Evolutionary conservation across 2,113 vertebrate genomes (phyloP).

Genomic region (Tupaia chinensis): DNA sequence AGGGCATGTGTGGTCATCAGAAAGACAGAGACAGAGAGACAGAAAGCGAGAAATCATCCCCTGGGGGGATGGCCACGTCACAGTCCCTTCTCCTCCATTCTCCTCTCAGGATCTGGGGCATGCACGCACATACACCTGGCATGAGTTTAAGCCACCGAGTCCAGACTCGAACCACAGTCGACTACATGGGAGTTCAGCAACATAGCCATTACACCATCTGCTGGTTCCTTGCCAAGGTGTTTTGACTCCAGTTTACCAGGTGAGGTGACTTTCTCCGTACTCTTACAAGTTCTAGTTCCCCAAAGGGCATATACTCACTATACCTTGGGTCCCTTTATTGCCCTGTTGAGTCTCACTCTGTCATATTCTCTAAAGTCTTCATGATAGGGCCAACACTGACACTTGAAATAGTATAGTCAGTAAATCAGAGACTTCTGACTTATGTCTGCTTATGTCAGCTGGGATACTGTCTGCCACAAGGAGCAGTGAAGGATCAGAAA

Average conservation of each 20-base stretch:
- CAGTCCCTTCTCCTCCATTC: too few species aligned
- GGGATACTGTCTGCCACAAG: neutral
- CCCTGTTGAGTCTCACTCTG: neutral
- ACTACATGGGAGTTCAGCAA: too few species aligned
- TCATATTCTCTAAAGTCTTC: neutral
- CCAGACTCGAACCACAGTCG: too few species aligned
- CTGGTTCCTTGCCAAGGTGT: neutral
- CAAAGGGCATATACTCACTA: neutral
- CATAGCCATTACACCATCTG: too few species aligned
- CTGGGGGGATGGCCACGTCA: too few species aligned
- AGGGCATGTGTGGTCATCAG: too few species aligned
- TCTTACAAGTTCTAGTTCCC: neutral
- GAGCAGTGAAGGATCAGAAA: neutral
- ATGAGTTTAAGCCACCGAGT: too few species aligned
- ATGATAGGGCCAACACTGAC: neutral
- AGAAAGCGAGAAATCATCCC: too few species aligned
- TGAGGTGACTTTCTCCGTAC: neutral
- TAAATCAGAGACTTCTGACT: neutral
- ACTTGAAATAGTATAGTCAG: neutral
- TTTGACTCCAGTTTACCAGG: neutral
- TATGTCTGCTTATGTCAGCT: neutral
- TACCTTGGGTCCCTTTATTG: neutral
- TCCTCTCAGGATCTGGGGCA: too few species aligned
- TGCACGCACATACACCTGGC: too few species aligned
- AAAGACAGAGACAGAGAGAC: too few species aligned